Conservation (phyloP, 2,888 invertebrate species). For the Dasysyrphus tricinctus region DNA sequence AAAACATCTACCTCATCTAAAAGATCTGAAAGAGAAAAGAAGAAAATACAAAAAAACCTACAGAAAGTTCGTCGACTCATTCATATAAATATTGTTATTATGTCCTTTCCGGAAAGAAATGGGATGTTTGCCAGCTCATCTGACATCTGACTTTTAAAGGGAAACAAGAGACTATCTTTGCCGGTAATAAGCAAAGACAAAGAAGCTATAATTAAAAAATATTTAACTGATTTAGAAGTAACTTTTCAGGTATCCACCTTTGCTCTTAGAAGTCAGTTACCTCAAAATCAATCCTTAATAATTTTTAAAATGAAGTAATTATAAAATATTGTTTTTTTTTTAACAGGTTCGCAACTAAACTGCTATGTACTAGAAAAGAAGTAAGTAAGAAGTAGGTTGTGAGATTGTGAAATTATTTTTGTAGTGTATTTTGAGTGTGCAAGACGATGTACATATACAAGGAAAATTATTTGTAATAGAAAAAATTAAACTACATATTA, state of each 20-base stretch:
- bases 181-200: conserved; percentile 27
- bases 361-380: neutral
- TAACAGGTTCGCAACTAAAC: neutral
- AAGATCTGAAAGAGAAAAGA: conserved; percentile 31
- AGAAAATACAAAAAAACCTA: conserved; percentile 32
- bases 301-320: neutral
- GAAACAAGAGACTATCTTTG: conserved; percentile 37
- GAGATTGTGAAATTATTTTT: neutral
- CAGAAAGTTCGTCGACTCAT: conserved; percentile 64
- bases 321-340: neutral
- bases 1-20: conserved; percentile 45
- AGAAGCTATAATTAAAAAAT: conserved; percentile 16
- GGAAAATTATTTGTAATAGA: too few species aligned
- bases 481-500: too few species aligned
- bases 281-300: neutral
- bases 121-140: conserved; percentile 58
- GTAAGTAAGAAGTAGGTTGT: neutral
- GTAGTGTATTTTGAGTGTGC: neutral
- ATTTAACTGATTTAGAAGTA: neutral
- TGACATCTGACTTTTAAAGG: conserved; percentile 19
- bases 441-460: too few species aligned
- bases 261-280: neutral
- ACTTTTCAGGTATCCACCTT: neutral
- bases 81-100: conserved; percentile 38
- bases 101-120: conserved; percentile 4